Percentiles rank a stretch among this genome's conserved stretches.
phyloP scores from a whole-genome alignment of 2,113 vertebrate genomes.

The Lonchura striata region DNA sequence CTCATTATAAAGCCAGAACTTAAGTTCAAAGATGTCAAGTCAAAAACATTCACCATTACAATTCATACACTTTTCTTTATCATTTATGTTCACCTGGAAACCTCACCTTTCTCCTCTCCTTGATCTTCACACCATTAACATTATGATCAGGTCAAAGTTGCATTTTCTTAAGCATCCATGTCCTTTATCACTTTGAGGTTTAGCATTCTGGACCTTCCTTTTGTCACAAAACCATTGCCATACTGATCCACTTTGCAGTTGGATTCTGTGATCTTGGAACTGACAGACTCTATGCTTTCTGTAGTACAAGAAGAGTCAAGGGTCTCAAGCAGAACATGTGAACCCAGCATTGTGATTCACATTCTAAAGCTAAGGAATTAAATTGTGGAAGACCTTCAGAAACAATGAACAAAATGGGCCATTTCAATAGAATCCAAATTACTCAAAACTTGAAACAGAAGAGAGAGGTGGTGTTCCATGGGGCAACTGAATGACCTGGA shows the following conservation, averaged over 20 bases:
- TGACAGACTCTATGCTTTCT: neutral
- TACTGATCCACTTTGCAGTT: neutral
- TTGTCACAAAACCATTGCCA: neutral
- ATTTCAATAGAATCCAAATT: slow-evolving; percentile 31
- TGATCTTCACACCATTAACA: slow-evolving; percentile 26
- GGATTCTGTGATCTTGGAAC: neutral
- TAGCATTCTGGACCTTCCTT: neutral
- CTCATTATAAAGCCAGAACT: neutral
- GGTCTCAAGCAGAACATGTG: neutral
- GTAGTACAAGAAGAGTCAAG: neutral
- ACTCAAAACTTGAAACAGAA: slow-evolving; percentile 35
- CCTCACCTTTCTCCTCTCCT: slow-evolving; percentile 37
- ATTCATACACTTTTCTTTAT: neutral
- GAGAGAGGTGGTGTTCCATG: slow-evolving; percentile 1
- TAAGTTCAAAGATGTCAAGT: neutral
- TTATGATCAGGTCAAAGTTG: neutral
- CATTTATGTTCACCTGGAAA: neutral
- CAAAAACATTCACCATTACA: neutral
- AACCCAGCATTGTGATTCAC: neutral
- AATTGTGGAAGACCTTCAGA: slow-evolving; percentile 41
- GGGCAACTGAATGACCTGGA: slow-evolving; percentile 24
- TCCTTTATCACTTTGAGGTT: neutral
- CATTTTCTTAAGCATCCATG: neutral
- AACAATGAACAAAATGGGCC: slow-evolving; percentile 29
- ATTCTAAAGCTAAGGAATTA: slow-evolving; percentile 24